Base-by-base conservation (phyloP, 1,140 invertebrate genomes). In the Dendrolimus kikuchii region DNA sequence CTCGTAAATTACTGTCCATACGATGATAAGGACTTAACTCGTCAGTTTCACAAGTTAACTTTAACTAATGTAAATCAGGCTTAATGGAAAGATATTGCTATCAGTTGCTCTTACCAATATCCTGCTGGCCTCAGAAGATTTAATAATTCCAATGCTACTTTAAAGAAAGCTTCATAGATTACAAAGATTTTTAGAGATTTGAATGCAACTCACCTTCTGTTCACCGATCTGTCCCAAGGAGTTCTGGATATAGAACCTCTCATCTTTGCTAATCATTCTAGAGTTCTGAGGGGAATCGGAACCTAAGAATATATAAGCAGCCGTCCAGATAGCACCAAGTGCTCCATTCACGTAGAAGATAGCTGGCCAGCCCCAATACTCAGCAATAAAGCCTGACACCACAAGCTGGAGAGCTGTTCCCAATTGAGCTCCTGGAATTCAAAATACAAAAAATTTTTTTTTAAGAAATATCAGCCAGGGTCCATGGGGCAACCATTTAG, bases 331-430 rank as follows among this genome's bases (percentile, higher is more conserved):
- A 0, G 90, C 57, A 0, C 90, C 86, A 0, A 90, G 40, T 5
- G 68, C 70, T 55, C 94, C 95, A 66, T 93, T 92, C 0, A 90
- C 64, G 60, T 94, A 94, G 73, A 94, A 94, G 5, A 93, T 90
- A 36, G 89, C 88, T 0, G 91, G 91, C 93, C 93, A 94, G 6
- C 93, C 93, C 39, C 80, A 81, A 3, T 59, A 74, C 10, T 70
- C 68, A 4, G 76, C 77, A 51, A 81, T 58, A 48, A 73, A 84
- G 0, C 81, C 81, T 0, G 81, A 73, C 6, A 59, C 64, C 43
- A 81, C 57, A 6, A 82, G 57, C 51, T 82, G 76, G 0, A 75
- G 8, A 4, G 77, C 81, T 7, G 66, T 74, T 7, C 78, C 78
- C 6, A 77, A 56, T 39, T 74, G 70, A 0, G 44, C 52, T 5